Evolutionary conservation across 2,797 vertebrate genomes (phyloP), one percentile per base, ranked within the genome.

Genomic region (Diplodus sargus): DNA sequence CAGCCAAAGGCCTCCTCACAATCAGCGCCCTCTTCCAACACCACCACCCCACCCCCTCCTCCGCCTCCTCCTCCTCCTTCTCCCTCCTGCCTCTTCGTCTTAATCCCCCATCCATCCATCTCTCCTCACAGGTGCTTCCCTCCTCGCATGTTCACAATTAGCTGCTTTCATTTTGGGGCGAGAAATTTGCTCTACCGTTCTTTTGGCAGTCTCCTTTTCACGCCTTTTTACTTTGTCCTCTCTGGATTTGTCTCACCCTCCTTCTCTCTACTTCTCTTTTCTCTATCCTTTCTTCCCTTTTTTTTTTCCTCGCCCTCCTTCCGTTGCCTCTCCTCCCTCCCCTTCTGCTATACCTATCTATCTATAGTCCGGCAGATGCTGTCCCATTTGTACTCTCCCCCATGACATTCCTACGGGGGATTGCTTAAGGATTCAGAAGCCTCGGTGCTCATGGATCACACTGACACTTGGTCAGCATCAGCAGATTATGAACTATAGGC

Each of bases 381-480:
- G 93, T 94, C 94, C 94, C 91, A 92, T 94, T 94, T 94, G 90
- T 93, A 92, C 89, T 93, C 91, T 89, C 89, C 92, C 91, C 90
- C 86, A 87, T 94, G 92, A 92, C 93, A 95, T 93, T 93, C 93
- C 93, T 92, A 91, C 84, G 84, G 90, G 93, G 94, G 90, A 89
- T 90, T 87, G 87, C 84, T 90, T 91, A 88, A 94, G 91, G 93
- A 93, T 93, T 91, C 88, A 84, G 88, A 88, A 92, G 91, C 83
- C 78, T 86, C 90, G 61, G 90, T 70, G 89, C 92, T 94, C 70
- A 78, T 87, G 92, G 94, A 92, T 94, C 81, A 89, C 89, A 90
- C 92, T 95, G 94, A 94, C 94, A 94, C 91, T 91, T 92, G 93
- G 93, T 95, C 95, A 93, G 95, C 94, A 94, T 95, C 94, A 95